A percentile compares a stretch with the other conserved stretches of the same genome.
Evolutionary conservation across 2,113 vertebrate genomes (phyloP).

Genomic region (Pomatorhinus ruficollis): DNA sequence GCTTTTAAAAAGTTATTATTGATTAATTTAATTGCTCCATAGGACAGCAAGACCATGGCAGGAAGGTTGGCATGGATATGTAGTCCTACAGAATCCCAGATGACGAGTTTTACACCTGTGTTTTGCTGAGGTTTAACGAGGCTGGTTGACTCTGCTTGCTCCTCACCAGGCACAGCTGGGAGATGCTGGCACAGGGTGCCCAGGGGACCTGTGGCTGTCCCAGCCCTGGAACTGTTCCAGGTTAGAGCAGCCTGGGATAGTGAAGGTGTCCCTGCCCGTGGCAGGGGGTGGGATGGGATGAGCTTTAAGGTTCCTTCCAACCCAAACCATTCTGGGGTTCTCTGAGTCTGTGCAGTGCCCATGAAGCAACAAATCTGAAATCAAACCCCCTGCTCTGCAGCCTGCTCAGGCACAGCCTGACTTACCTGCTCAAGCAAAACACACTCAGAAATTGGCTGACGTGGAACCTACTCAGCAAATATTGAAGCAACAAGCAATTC

Average conservation of each 20-base stretch:
- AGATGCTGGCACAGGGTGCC: neutral
- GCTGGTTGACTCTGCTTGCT: neutral
- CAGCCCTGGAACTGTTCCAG: neutral
- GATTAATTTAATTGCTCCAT: neutral
- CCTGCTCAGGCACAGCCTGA: neutral
- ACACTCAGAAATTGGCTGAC: neutral
- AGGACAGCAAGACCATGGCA: neutral
- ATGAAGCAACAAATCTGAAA: neutral
- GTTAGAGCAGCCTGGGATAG: neutral
- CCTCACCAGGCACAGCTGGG: neutral
- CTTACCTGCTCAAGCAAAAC: neutral
- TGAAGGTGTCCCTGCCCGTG: neutral
- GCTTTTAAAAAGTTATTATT: conserved; percentile 24
- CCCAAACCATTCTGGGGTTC: neutral
- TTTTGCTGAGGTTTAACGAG: neutral
- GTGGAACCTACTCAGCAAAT: neutral
- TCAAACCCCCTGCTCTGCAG: neutral
- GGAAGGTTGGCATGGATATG: neutral
- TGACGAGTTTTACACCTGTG: neutral
- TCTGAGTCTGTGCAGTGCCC: neutral
- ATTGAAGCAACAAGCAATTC: neutral
- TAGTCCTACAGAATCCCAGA: neutral
- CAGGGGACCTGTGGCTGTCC: neutral
- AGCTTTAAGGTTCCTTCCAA: neutral
- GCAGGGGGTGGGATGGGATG: neutral